Base-by-base conservation (phyloP, 1,140 invertebrate genomes). In the Globodera rostochiensis region DNA sequence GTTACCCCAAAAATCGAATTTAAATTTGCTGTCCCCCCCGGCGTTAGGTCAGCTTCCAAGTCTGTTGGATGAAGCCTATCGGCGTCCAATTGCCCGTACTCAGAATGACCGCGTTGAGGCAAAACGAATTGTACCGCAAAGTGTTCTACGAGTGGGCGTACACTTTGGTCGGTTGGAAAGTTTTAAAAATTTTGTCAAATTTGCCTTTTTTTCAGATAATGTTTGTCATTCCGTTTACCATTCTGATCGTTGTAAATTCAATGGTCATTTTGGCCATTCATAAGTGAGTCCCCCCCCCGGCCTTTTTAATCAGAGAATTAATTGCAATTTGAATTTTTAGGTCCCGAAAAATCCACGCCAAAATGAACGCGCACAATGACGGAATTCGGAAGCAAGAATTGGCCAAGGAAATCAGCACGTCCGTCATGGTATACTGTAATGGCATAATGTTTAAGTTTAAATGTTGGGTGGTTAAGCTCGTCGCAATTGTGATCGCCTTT, bases 401-500 rank as follows among this genome's bases (percentile, higher is more conserved):
- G 25, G 87, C 86, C 49, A 87, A 87, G 78, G 86, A 87, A 76
- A 88, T 88, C 15, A 75, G 79, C 25, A 87, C 86, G 1, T 87
- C 87, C 36, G 82, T 88, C 46, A 87, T 87, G 86, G 76, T 67
- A 66, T n/a, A 9, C 3, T n/a, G 11, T 45, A n/a, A 60, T 25
- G 13, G 67, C 4, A 7, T 53, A 53, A 3, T 53, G 50, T 53
- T 4, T 53, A 53, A 11, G 50, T 13, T 11, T 11, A 53, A 53
- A 8, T 53, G 50, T 53, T 11, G 13, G 8, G 50, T 53, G 36
- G 21, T 77, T 64, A 3, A 78, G 76, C 81, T 87, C 4, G 87
- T 87, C 47, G 87, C 85, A 13, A 88, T 87, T 74, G 86, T 87
- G 5, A 46, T 87, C n/a, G 86, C 86, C 47, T 87, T 87, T 78